Base-by-base conservation (phyloP, 2,797 vertebrate genomes). In the Hapalemur alaotrensis region DNA sequence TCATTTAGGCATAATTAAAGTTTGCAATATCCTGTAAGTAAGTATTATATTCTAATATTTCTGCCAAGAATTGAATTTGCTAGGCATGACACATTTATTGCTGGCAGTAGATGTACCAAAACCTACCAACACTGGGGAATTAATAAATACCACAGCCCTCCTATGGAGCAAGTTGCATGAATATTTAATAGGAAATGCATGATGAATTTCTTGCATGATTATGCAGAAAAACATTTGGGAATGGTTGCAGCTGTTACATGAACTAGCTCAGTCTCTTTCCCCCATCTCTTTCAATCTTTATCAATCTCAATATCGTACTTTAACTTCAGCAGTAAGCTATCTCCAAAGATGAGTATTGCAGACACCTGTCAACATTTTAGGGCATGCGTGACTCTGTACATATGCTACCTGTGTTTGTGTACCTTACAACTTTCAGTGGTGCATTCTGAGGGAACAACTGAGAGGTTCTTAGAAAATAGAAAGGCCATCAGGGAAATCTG, bases 201-300 rank as follows among this genome's bases (percentile, higher is more conserved):
- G 97, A 97, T 97, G 96, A 97, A 97, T 97, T 98, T 97, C 97
- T 98, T 97, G 96, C 97, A 97, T 95, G 96, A 98, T 97, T 98
- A 98, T 97, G 96, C 97, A 97, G 97, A 97, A 97, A 98, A 97
- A 97, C 97, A 97, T 98, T 98, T 97, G 97, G 96, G 97, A 97
- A 97, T 95, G 97, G 95, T 89, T 97, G 97, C 97, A 98, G 97
- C 98, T 98, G 97, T 97, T 97, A 93, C 84, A 96, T 87, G 94
- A 98, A 97, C 93, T 85, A 85, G 75, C 94, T 96, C 54, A 72
- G 91, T 94, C 92, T 96, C 96, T 96, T 97, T 94, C 63, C 61
- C 87, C 75, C 76, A 92, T 95, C 75, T 95, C 90, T 88, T 96
- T 95, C 81, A 7, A 91, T 97, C 91, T 97, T 97, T 96, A 97